Base-by-base conservation (phyloP, 2,797 vertebrate genomes). In the Myripristis jacobus region DNA sequence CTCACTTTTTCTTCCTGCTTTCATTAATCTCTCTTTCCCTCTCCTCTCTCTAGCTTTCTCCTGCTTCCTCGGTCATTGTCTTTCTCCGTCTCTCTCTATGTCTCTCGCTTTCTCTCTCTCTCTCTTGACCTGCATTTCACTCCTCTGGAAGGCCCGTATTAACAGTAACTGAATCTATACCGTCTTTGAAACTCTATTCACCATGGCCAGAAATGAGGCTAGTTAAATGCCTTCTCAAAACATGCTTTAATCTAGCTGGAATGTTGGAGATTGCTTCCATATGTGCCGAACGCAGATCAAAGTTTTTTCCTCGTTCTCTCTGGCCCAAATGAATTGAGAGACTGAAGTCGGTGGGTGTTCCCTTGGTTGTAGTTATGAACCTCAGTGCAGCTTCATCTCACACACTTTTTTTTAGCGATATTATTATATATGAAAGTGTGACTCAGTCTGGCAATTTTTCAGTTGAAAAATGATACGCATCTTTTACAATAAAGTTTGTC, bases 221-320 rank as follows among this genome's bases (percentile, higher is more conserved):
- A 83, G 88, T 94, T 91, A 95, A 94, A 93, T 88, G 90, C 91
- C 94, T 60, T 95, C 73, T 94, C 89, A 93, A 95, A 95, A 94
- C 87, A 94, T 88, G 85, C 93, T 95, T 95, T 95, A 94, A 95
- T 95, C 94, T 92, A 87, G 82, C 81, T 92, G 94, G 95, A 96
- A 96, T 95, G 94, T 87, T 85, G 91, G 91, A 94, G 95, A 96
- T 95, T 94, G 91, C 88, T 96, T 95, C 95, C 95, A 96, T 93
- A 95, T 96, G 95, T 95, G 93, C 88, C 87, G 71, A 89, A 90
- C 71, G 79, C 91, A 93, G 93, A 95, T 95, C 94, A 96, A 94
- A 94, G 91, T 63, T 59, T 92, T 92, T 90, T 90, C 91, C 92
- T 93, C 90, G 88, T 93, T 94, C 94, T 94, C 92, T 91, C 92